Conservation (phyloP, 2,888 invertebrate genomes). For the Mesorhabditis sp. region DNA sequence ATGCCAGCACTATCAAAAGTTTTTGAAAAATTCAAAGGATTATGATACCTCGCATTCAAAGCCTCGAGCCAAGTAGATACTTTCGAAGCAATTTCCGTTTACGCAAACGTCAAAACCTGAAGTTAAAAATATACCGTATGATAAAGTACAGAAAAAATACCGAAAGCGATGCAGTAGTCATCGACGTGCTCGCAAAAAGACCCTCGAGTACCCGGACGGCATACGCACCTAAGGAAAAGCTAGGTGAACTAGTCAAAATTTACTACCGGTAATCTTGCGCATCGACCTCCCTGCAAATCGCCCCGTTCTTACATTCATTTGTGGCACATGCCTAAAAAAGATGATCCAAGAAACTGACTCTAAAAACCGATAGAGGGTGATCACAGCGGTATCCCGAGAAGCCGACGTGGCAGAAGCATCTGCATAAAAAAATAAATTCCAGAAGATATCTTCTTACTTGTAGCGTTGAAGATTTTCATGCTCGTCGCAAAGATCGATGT, state of each 20-base stretch:
- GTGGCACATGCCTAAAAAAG: slow-evolving; percentile 20
- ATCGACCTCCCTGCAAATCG: slow-evolving; percentile 14
- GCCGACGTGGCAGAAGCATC: not conserved
- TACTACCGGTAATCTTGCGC: slow-evolving; percentile 1
- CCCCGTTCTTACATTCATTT: slow-evolving; percentile 22
- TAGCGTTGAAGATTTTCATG: not conserved
- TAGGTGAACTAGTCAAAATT: not conserved
- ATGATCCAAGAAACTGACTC: not conserved
- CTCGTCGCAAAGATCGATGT: not conserved
- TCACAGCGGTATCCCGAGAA: not conserved
- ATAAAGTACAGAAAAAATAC: slow-evolving; percentile 9
- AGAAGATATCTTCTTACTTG: not conserved
- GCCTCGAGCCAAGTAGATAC: not conserved
- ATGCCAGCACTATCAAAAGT: not conserved
- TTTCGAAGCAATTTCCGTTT: not conserved
- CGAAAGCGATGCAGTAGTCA: slow-evolving; percentile 27
- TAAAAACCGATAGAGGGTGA: not conserved
- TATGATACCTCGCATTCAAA: not conserved
- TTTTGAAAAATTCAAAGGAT: not conserved
- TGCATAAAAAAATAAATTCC: not conserved
- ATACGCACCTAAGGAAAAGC: slow-evolving; percentile 24
- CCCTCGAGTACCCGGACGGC: slow-evolving; percentile 30
- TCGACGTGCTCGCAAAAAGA: slow-evolving; percentile 25
- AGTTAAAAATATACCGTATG: not conserved
- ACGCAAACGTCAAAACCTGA: not conserved